phyloP scores from a whole-genome alignment of 2,113 vertebrate species.

The Phaetusa simplex region DNA sequence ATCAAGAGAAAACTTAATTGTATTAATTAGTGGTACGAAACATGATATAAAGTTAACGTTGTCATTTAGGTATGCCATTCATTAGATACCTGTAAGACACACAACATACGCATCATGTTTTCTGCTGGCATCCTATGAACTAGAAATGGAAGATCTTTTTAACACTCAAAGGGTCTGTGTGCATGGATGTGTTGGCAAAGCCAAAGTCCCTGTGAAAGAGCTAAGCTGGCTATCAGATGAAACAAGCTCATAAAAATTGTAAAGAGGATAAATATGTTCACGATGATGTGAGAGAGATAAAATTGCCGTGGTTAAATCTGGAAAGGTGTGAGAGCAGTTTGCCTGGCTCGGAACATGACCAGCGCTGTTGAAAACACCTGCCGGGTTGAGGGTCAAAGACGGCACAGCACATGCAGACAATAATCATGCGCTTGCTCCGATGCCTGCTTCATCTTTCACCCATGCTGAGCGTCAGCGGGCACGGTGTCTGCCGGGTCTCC shows the following conservation, averaged over 20 bases:
- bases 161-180: background rate
- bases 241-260: background rate
- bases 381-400: background rate
- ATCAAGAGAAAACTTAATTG: accelerated
- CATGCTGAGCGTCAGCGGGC: accelerated
- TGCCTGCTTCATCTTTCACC: background rate
- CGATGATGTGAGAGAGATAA: background rate
- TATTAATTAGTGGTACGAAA: background rate
- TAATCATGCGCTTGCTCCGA: background rate
- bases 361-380: background rate
- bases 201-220: background rate
- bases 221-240: background rate
- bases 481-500: background rate
- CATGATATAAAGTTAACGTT: background rate
- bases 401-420: accelerated
- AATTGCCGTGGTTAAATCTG: background rate
- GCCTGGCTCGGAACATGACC: background rate
- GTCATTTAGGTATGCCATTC: background rate
- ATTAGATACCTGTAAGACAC: background rate
- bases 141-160: background rate
- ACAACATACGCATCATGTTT: background rate
- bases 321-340: background rate
- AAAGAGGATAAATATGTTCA: background rate
- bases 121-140: background rate
- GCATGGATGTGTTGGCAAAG: background rate